Conservation (phyloP, 2,113 vertebrate genomes). For the Madoqua kirkii region DNA sequence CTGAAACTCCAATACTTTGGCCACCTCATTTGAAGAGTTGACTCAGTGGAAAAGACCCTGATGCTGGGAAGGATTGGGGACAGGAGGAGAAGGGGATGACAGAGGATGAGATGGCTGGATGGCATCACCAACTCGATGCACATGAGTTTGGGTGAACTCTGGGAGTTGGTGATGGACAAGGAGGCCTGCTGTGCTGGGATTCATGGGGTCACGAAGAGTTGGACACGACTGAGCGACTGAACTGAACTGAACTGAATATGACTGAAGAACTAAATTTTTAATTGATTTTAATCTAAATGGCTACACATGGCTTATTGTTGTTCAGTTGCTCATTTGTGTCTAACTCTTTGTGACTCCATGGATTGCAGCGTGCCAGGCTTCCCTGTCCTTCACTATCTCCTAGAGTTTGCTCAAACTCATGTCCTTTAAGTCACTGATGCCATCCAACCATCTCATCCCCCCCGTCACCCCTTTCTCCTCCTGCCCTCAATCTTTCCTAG, state of each 20-base stretch:
- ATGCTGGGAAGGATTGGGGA: no score
- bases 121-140: no score
- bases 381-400: background rate
- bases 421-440: background rate
- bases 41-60: no score
- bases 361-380: background rate
- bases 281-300: background rate
- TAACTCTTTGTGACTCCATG: background rate
- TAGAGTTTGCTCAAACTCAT: background rate
- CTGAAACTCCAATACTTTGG: no score
- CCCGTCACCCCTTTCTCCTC: background rate
- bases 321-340: background rate
- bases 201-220: no score
- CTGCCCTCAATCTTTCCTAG: background rate
- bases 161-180: no score
- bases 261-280: background rate
- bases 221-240: accelerated
- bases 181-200: no score
- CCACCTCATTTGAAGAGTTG: no score
- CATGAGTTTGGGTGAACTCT: no score
- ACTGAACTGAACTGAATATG: no score
- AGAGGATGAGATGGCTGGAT: no score
- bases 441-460: background rate
- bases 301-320: background rate
- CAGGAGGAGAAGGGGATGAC: no score